Evolutionary conservation across 2,888 invertebrate species (phyloP), one percentile per base, ranked within the genome.

Genomic region (Erpobdella octoculata): DNA sequence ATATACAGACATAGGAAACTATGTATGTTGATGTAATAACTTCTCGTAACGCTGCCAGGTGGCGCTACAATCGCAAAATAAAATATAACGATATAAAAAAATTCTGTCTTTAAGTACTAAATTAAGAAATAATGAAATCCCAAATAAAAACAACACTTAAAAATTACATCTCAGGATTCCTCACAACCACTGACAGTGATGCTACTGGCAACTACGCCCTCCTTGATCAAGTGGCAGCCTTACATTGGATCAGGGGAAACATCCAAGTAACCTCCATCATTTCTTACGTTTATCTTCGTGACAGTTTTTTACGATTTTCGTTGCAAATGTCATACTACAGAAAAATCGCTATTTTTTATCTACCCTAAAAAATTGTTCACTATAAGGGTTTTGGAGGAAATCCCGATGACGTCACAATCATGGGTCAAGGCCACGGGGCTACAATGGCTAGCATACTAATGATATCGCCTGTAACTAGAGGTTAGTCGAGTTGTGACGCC

Each of bases 221-320:
- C 2, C 70, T 73, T 8, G 73, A 73, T 35, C 73, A 73, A 65
- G 73, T 71, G 53, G 73, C 73, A 48, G 96, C 96, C 0, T 86
- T 98, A 62, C 93, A 95, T 80, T 97, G 96, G 96, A 90, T 98
- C 74, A 92, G 93, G 81, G 92, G 93, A 82, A 95, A 96, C 84
- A 92, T 97, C 73, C 46, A 64, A 31, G 71, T 68, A 31, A 33
- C 25, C 48, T 1, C 18, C 28, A 4, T 6, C 31, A n/a, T 41
- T 41, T 31, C 12, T n/a, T n/a, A n/a, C 31, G 62, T 62, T 62
- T 31, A 33, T 4, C 31, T 33, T 4, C 31, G 15, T 25, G 2
- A 25, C 4, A 53, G 5, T 53, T 21, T 53, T 53, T 53, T n/a
- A 12, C 3, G 53, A 53, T 15, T 53, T 18, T 28, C 8, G 21